A percentile compares a stretch with the other conserved stretches of the same genome.
These are phyloP conservation scores for Anhinga anhinga DNA, from an alignment of 2,113 vertebrate genomes.

Conservation along the genomic window DNA sequence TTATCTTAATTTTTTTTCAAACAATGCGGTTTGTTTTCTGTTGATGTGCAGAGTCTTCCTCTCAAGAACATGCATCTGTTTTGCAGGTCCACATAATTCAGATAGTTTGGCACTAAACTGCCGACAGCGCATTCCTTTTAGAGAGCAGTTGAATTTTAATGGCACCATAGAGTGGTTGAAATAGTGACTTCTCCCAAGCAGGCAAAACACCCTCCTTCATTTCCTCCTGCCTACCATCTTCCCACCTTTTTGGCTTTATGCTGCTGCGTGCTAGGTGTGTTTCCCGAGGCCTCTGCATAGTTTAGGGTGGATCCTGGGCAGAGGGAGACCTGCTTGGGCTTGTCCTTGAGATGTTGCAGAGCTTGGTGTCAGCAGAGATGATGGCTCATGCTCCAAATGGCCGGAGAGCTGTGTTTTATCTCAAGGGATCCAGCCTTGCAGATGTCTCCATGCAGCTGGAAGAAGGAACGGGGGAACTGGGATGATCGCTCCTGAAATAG, in stretches of 20 bases:
- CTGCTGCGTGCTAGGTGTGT: background rate
- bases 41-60: background rate
- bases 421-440: background rate
- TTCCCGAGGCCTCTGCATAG: background rate
- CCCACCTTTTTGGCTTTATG: background rate
- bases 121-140: background rate
- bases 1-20: background rate
- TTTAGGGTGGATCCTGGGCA: conserved; percentile 27
- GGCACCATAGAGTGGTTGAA: background rate
- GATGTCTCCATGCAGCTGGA: background rate
- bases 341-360: background rate
- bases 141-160: background rate
- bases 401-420: accelerated
- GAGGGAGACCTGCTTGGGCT: background rate
- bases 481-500: accelerated
- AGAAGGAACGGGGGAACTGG: background rate
- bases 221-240: background rate
- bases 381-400: background rate
- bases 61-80: background rate
- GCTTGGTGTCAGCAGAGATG: background rate
- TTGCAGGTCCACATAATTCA: background rate
- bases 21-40: background rate
- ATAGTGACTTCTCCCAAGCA: background rate
- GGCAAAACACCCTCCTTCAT: background rate
- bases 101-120: background rate